phyloP scores from a whole-genome alignment of 2,113 vertebrate species.

The Helogale parvula region DNA sequence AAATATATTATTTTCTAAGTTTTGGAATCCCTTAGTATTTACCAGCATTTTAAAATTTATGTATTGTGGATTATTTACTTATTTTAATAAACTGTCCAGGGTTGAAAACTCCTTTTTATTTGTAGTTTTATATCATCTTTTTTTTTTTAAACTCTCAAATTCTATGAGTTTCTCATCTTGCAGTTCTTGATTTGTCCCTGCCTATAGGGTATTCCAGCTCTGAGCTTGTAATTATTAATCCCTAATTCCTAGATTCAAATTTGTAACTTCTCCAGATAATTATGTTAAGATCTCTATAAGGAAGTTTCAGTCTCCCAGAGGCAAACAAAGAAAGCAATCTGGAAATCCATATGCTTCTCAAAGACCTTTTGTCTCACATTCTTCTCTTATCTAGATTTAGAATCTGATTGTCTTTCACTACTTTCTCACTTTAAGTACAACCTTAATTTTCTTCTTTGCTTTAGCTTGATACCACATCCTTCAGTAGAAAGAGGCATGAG shows the following conservation, averaged over 20 bases:
- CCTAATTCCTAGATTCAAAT: background rate
- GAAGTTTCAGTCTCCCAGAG: background rate
- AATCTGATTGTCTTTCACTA: background rate
- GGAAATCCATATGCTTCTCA: background rate
- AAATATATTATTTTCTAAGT: background rate
- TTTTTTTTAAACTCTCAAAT: background rate
- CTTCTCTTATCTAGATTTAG: background rate
- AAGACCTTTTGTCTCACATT: background rate
- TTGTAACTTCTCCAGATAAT: background rate
- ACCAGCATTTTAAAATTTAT: background rate
- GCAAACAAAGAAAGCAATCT: background rate
- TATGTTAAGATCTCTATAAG: background rate
- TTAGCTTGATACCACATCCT: background rate
- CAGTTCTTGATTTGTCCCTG: background rate
- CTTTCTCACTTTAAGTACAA: background rate
- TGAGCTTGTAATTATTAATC: background rate
- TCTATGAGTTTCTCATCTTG: background rate
- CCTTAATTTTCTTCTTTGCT: background rate
- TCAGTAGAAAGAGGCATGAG: background rate
- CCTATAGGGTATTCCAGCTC: background rate
- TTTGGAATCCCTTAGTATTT: background rate
- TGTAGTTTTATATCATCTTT: background rate
- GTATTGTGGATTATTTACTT: background rate
- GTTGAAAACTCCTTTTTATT: background rate
- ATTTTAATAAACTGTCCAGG: background rate